Percentiles rank a stretch among this genome's conserved stretches.
Evolutionary conservation across 2,113 vertebrate genomes (phyloP).

Genomic region (Isurus oxyrinchus): DNA sequence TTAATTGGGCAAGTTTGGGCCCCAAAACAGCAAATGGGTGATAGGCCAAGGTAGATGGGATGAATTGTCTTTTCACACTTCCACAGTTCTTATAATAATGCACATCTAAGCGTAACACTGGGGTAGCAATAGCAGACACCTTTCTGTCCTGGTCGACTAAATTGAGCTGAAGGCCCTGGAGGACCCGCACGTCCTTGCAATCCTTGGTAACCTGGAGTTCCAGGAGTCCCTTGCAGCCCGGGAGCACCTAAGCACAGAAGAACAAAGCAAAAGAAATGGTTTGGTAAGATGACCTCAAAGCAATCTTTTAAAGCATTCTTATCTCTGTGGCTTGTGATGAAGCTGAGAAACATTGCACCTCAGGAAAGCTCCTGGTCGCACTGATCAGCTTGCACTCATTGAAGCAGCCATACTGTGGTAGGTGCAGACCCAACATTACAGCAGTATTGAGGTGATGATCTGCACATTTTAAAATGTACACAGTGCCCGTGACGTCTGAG

Average conservation of each 20-base stretch:
- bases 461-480: neutral
- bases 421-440: neutral
- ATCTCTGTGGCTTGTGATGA: neutral
- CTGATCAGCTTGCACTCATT: neutral
- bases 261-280: neutral
- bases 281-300: neutral
- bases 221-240: constrained; percentile 49
- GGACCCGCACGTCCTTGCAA: constrained; percentile 61
- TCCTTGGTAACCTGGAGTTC: constrained; percentile 65
- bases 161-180: constrained; percentile 56
- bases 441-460: neutral
- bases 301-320: neutral
- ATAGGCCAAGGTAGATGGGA: neutral
- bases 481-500: neutral
- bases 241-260: neutral
- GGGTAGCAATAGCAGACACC: constrained; percentile 50
- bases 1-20: neutral
- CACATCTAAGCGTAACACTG: neutral
- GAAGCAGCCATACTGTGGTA: too few species aligned
- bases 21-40: neutral
- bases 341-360: neutral
- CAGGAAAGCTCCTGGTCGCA: neutral
- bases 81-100: neutral
- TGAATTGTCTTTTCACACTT: neutral
- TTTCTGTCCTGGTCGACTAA: constrained; percentile 66